These are phyloP conservation scores for Rapana venosa DNA, from an alignment of 2,888 invertebrate genomes.

Conservation along the genomic window DNA sequence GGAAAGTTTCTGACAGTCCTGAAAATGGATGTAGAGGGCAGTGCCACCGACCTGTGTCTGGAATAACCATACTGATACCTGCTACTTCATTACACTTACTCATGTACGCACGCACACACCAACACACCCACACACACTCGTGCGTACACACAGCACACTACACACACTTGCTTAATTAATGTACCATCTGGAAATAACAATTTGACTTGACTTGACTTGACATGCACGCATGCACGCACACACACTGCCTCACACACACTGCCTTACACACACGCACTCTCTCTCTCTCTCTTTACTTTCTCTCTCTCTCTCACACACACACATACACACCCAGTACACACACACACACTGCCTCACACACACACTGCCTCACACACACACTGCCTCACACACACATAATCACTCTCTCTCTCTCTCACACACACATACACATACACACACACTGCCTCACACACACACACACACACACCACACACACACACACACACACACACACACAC, in stretches of 20 bases:
- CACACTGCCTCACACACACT: neutral
- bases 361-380: slow-evolving; percentile 1
- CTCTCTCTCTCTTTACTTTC: no score
- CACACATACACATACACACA: neutral
- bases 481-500: neutral
- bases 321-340: neutral
- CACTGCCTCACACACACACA: neutral
- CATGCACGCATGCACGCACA: neutral
- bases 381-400: neutral
- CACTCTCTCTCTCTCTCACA: neutral
- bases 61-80: neutral
- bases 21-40: neutral
- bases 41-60: neutral
- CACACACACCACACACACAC: neutral
- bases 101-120: neutral
- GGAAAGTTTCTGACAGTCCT: neutral
- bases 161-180: no score
- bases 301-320: neutral
- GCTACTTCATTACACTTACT: neutral
- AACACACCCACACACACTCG: neutral
- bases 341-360: neutral
- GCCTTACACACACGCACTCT: neutral
- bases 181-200: no score
- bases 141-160: neutral
- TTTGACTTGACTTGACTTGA: no score